These are phyloP conservation scores for Metacarcinus magister DNA, from an alignment of 2,888 invertebrate species.

Conservation along the genomic window DNA sequence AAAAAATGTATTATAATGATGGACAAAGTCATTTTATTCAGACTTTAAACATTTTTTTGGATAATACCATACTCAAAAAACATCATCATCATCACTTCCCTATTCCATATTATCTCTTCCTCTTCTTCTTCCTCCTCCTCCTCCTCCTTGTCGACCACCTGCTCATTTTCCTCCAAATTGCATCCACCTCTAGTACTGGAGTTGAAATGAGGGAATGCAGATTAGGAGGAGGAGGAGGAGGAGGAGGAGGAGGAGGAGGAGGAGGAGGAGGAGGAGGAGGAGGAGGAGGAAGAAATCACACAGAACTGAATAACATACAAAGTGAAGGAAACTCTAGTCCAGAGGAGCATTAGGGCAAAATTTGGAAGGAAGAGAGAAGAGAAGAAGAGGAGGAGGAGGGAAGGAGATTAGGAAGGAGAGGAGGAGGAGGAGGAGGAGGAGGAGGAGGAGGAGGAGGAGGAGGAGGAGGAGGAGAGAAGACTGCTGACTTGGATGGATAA, in stretches of 20 bases:
- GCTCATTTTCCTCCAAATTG: background rate
- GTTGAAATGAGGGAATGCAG: constrained; percentile 11
- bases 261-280: constrained; percentile 11
- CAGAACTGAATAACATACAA: background rate
- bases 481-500: background rate
- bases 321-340: too few relatives aligned
- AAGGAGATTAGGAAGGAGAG: background rate
- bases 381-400: background rate
- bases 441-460: background rate
- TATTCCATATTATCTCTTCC: background rate
- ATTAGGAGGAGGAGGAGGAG: constrained; percentile 10
- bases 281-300: background rate
- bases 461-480: background rate
- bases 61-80: too few relatives aligned
- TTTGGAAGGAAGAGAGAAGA: background rate
- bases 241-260: background rate
- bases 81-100: too few relatives aligned
- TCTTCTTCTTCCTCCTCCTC: background rate
- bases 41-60: too few relatives aligned
- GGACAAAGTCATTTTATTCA: too few relatives aligned
- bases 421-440: background rate
- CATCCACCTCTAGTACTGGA: background rate
- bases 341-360: too few relatives aligned
- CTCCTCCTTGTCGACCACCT: background rate
- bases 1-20: too few relatives aligned